Conservation (phyloP, 1,140 invertebrate genomes). For the Proctacanthus coquilletti region DNA sequence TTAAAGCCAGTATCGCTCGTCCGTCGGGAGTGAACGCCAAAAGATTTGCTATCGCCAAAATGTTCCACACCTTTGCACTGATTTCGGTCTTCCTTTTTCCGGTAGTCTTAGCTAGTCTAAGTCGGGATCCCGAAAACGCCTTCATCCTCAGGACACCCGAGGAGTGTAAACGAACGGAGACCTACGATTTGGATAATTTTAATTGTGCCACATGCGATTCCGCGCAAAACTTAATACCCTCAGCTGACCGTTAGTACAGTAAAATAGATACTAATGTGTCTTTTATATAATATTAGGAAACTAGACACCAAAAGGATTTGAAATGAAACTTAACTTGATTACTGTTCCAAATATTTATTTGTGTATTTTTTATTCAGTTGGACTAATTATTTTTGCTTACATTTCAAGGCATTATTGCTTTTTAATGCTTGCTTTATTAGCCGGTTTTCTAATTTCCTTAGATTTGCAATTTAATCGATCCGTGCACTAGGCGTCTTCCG, state of each 20-base stretch:
- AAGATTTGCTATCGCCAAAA: too few species aligned
- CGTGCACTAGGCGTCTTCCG: too few species aligned
- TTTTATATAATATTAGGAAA: not conserved
- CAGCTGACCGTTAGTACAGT: constrained; percentile 18
- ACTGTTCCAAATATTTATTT: constrained; percentile 11
- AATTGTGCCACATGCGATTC: constrained; percentile 16
- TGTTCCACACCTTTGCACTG: too few species aligned
- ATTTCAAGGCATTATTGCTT: constrained; percentile 5
- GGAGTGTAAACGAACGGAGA: constrained; percentile 19
- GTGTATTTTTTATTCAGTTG: constrained; percentile 15
- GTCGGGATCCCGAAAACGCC: too few species aligned
- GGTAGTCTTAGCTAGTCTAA: too few species aligned
- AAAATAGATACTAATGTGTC: constrained; percentile 25
- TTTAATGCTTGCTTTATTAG: too few species aligned
- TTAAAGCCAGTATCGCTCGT: too few species aligned
- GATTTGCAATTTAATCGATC: too few species aligned
- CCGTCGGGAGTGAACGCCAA: too few species aligned
- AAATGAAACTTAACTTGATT: constrained; percentile 15
- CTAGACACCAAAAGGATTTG: not conserved
- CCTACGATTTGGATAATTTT: constrained; percentile 25
- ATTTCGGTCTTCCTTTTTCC: too few species aligned
- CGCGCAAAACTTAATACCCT: constrained; percentile 16
- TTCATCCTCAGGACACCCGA: too few species aligned
- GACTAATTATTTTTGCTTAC: constrained; percentile 3
- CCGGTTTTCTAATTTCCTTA: too few species aligned